Percentiles rank a stretch among this genome's conserved stretches.
Conservation (phyloP, 2,113 vertebrate genomes). For the Nycticebus coucang region DNA sequence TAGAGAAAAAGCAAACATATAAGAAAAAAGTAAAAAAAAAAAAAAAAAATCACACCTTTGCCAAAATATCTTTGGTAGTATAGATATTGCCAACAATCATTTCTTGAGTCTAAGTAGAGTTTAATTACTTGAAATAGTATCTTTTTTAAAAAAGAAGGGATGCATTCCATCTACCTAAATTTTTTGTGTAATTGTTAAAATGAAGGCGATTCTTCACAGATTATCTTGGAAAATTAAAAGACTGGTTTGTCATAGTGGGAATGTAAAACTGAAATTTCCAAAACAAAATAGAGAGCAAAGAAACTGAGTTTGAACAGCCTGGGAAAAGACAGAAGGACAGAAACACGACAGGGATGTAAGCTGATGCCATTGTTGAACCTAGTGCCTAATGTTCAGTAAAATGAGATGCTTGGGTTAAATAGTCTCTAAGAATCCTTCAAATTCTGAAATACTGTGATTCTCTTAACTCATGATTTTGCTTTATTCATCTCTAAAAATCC, state of each 20-base stretch:
- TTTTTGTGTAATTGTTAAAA: constrained; percentile 24
- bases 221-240: constrained; percentile 39
- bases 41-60: neutral
- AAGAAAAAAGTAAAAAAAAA: neutral
- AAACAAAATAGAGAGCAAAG: constrained; percentile 20
- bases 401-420: neutral
- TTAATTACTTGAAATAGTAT: neutral
- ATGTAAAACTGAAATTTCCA: constrained; percentile 36
- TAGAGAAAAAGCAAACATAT: neutral
- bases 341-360: neutral
- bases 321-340: neutral
- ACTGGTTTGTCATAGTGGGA: neutral
- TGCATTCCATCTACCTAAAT: neutral
- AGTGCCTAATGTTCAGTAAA: neutral
- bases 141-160: constrained; percentile 7
- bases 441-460: neutral
- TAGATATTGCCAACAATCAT: neutral
- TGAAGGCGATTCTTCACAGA: constrained; percentile 21
- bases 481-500: neutral
- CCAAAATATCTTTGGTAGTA: neutral
- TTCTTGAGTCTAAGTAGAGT: neutral
- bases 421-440: neutral
- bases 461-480: neutral
- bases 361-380: neutral
- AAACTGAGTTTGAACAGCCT: neutral